Evolutionary conservation across 1,140 invertebrate species (phyloP), one percentile per base, ranked within the genome.

Genomic region (Papilio helenus): DNA sequence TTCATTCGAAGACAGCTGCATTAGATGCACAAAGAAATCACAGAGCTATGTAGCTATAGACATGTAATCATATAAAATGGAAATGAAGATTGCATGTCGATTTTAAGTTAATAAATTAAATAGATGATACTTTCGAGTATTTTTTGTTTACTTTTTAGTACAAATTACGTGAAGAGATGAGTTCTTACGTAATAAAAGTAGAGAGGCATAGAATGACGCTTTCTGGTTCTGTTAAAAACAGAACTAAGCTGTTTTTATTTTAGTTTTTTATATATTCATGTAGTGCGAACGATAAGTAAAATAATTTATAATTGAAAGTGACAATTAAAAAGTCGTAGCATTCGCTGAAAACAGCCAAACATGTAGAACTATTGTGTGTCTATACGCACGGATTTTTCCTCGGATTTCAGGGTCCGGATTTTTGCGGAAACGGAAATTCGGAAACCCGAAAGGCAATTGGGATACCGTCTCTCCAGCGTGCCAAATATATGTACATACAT

Each of bases 361-460:
- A 12, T 29, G 9, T 68, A 26, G 29, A 16, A 68, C 26, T 34
- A 26, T 61, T 61, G 26, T 68, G 26, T 68, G 29, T 68, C 2
- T 68, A 29, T 34, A 29, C 14, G 14, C 14, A 29, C 12, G 10
- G 12, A 26, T 14, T 68, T 68, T 29, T 16, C 26, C 26, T 68
- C 61, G 14, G 14, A 68, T 68, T 68, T 68, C 61, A 68, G 61
- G 26, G 26, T 68, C 26, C 61, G 26, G 61, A 68, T 68, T 68
- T 68, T 68, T 29, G 4, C 61, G 61, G 61, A 68, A 68, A 68
- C 61, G 61, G 61, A 68, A 68, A 68, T 68, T 68, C 61, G 26
- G 26, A 34, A 18, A 68, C 61, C 61, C 26, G 23, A 68, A 68
- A 34, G 61, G 61, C 61, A 68, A 68, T 68, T 68, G 61, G 61